phyloP scores from a whole-genome alignment of 2,888 invertebrate species.

The Drosophila barbarae region DNA sequence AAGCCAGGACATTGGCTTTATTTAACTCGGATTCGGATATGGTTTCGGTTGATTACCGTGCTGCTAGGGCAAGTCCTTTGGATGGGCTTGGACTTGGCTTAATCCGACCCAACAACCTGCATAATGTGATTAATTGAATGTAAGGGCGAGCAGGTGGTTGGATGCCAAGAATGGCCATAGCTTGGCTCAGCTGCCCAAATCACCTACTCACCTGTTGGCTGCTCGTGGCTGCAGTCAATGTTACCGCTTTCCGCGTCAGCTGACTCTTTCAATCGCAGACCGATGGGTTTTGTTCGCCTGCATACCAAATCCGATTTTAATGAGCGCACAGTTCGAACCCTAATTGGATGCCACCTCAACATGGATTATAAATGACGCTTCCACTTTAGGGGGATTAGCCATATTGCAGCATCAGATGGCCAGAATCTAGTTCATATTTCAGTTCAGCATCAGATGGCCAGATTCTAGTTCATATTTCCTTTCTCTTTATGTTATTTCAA shows the following conservation, averaged over 20 bases:
- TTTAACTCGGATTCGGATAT: conserved; percentile 8
- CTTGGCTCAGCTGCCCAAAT: conserved; percentile 1
- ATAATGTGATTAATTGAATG: conserved; percentile 52
- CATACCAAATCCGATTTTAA: conserved; percentile 45
- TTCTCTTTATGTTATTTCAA: not conserved
- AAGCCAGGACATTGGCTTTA: conserved; percentile 19
- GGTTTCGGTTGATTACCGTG: conserved; percentile 23
- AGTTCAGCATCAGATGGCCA: not conserved
- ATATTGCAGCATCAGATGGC: not conserved
- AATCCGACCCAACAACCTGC: conserved; percentile 42
- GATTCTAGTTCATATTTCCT: not conserved
- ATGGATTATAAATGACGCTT: conserved; percentile 4
- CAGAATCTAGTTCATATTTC: not conserved
- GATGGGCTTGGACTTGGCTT: not conserved
- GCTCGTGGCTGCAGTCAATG: conserved; percentile 20
- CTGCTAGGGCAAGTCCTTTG: conserved; percentile 9
- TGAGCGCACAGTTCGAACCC: conserved; percentile 28
- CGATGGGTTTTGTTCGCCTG: conserved; percentile 9
- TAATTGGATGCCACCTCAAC: conserved; percentile 27
- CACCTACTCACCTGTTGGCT: conserved; percentile 2
- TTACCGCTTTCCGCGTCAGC: conserved; percentile 2
- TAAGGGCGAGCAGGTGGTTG: conserved; percentile 9
- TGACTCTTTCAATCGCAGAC: conserved; percentile 17
- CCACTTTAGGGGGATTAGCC: not conserved
- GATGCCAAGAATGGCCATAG: conserved; percentile 10